phyloP scores from a whole-genome alignment of 2,888 invertebrate species.

The Trichopoda pennipes region DNA sequence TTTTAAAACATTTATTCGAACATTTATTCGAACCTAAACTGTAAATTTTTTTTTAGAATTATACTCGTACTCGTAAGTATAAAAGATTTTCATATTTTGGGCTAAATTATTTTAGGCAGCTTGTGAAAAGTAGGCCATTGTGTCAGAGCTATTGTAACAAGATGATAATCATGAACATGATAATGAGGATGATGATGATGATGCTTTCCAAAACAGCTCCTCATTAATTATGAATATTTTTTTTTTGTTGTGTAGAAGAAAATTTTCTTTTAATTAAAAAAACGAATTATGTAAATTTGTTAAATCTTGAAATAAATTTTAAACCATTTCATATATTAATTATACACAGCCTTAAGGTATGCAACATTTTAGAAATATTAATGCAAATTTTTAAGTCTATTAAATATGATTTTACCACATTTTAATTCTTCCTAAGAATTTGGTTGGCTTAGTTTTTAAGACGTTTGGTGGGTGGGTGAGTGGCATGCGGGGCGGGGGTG shows the following conservation, averaged over 20 bases:
- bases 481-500: too few relatives aligned
- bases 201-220: constrained; percentile 19
- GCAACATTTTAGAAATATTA: background rate
- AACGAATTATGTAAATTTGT: background rate
- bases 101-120: constrained; percentile 5
- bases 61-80: background rate
- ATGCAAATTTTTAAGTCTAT: background rate
- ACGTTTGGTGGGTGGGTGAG: too few relatives aligned
- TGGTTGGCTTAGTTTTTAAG: background rate
- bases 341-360: background rate
- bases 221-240: constrained; percentile 49
- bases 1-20: constrained; percentile 50
- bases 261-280: constrained; percentile 5
- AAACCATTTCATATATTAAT: too few relatives aligned
- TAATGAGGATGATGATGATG: background rate
- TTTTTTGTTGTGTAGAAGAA: background rate
- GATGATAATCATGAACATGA: too few relatives aligned
- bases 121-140: constrained; percentile 37
- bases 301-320: background rate
- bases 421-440: too few relatives aligned
- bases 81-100: background rate
- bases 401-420: constrained; percentile 8
- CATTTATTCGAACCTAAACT: constrained; percentile 12
- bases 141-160: constrained; percentile 2
- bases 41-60: constrained; percentile 3